Evolutionary conservation across 2,888 invertebrate genomes (phyloP), one percentile per base, ranked within the genome.

Genomic region (Ophion ellenae): DNA sequence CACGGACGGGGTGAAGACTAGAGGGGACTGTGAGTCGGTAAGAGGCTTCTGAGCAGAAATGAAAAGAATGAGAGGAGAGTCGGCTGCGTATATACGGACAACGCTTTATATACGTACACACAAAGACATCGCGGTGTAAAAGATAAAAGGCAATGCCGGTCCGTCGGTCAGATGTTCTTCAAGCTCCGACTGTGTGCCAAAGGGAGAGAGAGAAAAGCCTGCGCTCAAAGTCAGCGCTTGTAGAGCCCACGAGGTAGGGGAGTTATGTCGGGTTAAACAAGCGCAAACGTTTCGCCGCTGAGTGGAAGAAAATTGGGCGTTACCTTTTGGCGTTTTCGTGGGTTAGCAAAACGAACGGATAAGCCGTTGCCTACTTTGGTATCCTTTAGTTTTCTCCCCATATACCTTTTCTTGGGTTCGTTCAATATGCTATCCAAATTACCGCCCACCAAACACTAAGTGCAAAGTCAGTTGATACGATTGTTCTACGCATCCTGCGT

Each of bases 71-170:
- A 63, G 61, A 67, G 75, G 75, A 61, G 45, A 57, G 64, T 66
- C 74, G 67, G 81, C 74, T 81, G 11, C 66, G 36, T 59, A 40
- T 73, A 47, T 24, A 73, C 70, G 53, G 73, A 47, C 73, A 78
- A 14, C 17, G 40, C 36, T 70, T 40, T 64, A 67, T 78, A 77
- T 57, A 66, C 77, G 59, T 59, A 28, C 47, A 45, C 59, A 78
- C 75, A n/a, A 59, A n/a, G 59, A 78, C 53, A 14, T 32, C 14
- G 63, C 81, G 36, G 67, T 81, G 76, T 63, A 81, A 81, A 79
- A 86, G 81, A 84, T 84, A 86, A 86, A 86, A 86, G 81, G 81
- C 81, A 84, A 78, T 70, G 83, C 84, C 67, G 75, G 81, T 83
- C 83, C 84, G 84, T 75, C 78, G 84, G 86, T 86, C 84, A 86